Evolutionary conservation across 2,888 invertebrate species (phyloP).

Genomic region (Limnephilus lunatus): DNA sequence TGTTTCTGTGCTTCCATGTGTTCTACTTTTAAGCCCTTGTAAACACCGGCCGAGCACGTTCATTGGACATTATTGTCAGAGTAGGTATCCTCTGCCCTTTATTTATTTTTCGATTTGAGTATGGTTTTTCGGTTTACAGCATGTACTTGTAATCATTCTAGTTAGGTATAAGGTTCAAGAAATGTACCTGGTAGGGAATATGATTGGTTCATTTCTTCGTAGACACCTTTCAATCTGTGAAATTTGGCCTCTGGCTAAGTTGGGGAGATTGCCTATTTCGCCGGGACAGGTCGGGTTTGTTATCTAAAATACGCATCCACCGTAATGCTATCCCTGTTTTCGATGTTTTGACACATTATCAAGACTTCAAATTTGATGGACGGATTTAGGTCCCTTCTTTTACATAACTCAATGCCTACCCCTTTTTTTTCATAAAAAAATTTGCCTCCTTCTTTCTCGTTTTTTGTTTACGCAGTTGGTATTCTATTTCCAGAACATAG

Average conservation of each 20-base stretch:
- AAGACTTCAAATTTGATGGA: background rate
- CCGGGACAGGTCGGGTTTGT: background rate
- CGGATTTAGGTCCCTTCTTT: background rate
- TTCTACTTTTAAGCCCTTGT: background rate
- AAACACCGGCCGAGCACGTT: background rate
- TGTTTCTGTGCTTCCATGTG: background rate
- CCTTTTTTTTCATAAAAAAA: background rate
- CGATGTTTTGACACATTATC: background rate
- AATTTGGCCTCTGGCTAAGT: background rate
- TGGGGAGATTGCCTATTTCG: background rate
- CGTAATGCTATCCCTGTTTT: background rate
- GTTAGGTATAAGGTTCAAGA: background rate
- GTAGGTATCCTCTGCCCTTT: background rate
- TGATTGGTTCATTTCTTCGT: conserved; percentile 13
- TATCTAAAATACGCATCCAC: background rate
- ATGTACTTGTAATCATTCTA: background rate
- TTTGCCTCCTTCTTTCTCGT: background rate
- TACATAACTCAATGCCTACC: background rate
- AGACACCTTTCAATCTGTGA: background rate
- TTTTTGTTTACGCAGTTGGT: background rate
- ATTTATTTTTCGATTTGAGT: background rate
- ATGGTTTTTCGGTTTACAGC: background rate
- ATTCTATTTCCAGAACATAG: background rate
- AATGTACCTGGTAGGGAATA: background rate
- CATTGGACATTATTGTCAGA: background rate